Evolutionary conservation across 2,888 invertebrate species (phyloP).

Genomic region (Dolichomitus sp.): DNA sequence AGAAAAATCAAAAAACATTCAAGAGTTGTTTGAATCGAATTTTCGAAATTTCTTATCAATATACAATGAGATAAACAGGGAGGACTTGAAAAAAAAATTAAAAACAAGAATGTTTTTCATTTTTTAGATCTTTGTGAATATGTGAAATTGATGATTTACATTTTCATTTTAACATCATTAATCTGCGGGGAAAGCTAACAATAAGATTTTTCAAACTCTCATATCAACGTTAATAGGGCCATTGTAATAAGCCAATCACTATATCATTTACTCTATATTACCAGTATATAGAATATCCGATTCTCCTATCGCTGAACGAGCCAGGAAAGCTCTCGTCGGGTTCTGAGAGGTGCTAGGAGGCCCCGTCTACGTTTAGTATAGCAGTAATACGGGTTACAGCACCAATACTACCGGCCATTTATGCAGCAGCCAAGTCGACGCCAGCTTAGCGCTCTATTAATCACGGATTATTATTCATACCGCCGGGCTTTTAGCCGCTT

Average conservation of each 20-base stretch:
- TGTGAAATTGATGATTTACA: not conserved
- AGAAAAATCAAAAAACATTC: no score
- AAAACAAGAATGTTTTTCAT: no score
- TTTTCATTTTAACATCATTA: not conserved
- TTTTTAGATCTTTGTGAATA: no score
- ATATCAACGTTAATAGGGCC: not conserved
- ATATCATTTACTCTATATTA: not conserved
- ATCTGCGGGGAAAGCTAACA: not conserved
- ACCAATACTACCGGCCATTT: slow-evolving; percentile 72
- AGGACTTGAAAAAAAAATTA: no score
- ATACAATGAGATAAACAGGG: no score
- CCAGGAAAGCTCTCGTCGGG: not conserved
- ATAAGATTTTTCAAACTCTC: not conserved
- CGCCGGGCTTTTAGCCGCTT: slow-evolving; percentile 74
- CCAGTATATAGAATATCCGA: slow-evolving; percentile 2
- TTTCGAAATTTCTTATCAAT: no score
- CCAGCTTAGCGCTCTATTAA: slow-evolving; percentile 83
- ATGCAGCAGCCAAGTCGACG: slow-evolving; percentile 76
- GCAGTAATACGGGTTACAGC: slow-evolving; percentile 76
- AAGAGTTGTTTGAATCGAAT: no score
- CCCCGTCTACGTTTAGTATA: slow-evolving; percentile 63
- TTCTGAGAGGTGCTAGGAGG: not conserved
- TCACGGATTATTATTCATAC: slow-evolving; percentile 83
- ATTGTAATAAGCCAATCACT: not conserved
- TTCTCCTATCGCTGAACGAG: slow-evolving; percentile 8